Base-by-base conservation (phyloP, 1,140 invertebrate species). In the Solenopsis fugax region DNA sequence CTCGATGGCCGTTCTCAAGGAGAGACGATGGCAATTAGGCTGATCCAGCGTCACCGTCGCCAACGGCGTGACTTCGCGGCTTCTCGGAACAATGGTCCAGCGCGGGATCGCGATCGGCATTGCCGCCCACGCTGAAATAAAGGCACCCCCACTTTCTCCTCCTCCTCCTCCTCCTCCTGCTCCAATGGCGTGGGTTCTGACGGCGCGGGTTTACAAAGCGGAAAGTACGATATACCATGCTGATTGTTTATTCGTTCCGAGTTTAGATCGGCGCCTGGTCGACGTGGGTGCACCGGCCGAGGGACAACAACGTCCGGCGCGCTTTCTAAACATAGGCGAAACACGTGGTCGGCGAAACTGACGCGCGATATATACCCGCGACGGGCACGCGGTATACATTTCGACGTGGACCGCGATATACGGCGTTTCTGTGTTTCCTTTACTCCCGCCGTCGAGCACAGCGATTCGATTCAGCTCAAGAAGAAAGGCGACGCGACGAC, bases 251-350 rank as follows among this genome's bases (percentile, higher is more conserved):
- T 58, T 2, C 72, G 34, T 86, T 87, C 84, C 84, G 87, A 88
- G 84, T 90, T 91, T 91, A 91, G 91, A 92, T 84, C 85, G 78
- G 62, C 78, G 72, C 18, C 67, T 34, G 18, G 86, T 69, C 48
- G 75, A 86, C 84, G 45, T 50, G 88, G 87, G 87, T 86, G 86
- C 89, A 91, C 64, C 85, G 87, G 85, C 89, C 73, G 91, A 87
- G 85, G 81, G 86, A 86, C 89, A 91, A 91, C 86, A 90, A 89
- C 87, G 86, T 89, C 89, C 90, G 85, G 77, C 85, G 21, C 71
- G 85, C 91, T 91, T 88, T 91, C 88, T 91, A 88, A 91, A 92
- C 90, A 91, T 84, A 90, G 76, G 85, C 81, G 81, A 75, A 65
- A 60, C 52, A 60, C 54, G 73, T 88, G 89, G 91, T 81, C 85